Percentiles rank a stretch among this genome's conserved stretches.
These are phyloP conservation scores for Orycteropus afer DNA, from an alignment of 2,113 vertebrate species.

Conservation along the genomic window DNA sequence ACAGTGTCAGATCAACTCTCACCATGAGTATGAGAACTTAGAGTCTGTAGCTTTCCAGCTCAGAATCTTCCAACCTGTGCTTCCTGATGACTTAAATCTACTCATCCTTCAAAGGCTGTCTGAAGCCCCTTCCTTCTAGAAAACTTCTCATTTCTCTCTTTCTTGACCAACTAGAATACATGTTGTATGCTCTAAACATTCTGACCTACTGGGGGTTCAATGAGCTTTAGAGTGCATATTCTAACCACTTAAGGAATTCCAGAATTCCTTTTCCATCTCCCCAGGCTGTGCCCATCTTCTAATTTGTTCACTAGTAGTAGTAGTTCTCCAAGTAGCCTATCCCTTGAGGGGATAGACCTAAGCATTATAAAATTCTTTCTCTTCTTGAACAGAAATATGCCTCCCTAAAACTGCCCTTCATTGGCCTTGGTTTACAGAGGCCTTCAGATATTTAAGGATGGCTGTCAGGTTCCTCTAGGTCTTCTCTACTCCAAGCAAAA, in stretches of 20 bases:
- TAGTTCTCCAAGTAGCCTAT: not conserved
- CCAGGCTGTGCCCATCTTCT: rapidly evolving
- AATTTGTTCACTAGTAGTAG: too few species aligned
- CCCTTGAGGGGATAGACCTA: not conserved
- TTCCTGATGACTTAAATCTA: not conserved
- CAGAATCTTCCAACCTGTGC: not conserved
- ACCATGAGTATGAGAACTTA: not conserved
- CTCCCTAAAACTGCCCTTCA: not conserved
- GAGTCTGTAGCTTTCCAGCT: not conserved
- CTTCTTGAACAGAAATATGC: not conserved
- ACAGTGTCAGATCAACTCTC: not conserved
- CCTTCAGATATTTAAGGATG: not conserved
- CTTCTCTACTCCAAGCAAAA: not conserved
- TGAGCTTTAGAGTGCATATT: not conserved
- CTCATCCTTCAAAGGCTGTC: not conserved
- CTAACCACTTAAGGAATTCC: not conserved
- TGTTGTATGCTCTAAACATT: not conserved
- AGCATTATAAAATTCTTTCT: not conserved
- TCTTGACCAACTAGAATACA: rapidly evolving
- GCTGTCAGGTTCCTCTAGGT: too few species aligned
- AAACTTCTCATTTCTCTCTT: not conserved
- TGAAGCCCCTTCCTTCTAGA: not conserved
- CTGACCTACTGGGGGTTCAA: not conserved
- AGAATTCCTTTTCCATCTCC: not conserved
- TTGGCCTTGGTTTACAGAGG: rapidly evolving